Percentiles rank a stretch among this genome's conserved stretches.
Conservation (phyloP, 1,140 invertebrate genomes). For the Goniozus legneri region DNA sequence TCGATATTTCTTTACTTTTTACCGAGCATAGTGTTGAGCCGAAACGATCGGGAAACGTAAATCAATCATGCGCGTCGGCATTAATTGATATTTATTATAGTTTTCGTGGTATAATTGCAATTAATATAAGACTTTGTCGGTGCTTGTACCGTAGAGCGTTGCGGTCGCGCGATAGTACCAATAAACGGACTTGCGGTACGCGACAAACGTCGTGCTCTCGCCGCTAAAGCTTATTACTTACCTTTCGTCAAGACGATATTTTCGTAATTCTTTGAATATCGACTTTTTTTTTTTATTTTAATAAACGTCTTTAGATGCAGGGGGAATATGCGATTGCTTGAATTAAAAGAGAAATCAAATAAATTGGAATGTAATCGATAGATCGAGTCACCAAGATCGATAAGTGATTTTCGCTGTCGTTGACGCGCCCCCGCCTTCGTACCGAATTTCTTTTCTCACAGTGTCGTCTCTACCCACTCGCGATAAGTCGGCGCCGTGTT, state of each 20-base stretch:
- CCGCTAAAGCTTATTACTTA: slow-evolving; percentile 28
- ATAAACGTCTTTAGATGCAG: too few species aligned
- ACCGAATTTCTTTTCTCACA: slow-evolving; percentile 17
- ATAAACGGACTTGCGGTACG: slow-evolving; percentile 43
- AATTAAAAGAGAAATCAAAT: too few species aligned
- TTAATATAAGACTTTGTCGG: slow-evolving; percentile 53
- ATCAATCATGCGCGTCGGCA: slow-evolving; percentile 33
- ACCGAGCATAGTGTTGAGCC: too few species aligned
- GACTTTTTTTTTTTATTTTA: slow-evolving; percentile 16
- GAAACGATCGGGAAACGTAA: too few species aligned
- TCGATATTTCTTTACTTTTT: too few species aligned
- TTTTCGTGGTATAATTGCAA: slow-evolving; percentile 43
- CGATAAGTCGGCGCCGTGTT: slow-evolving; percentile 53
- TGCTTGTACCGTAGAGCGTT: slow-evolving; percentile 36
- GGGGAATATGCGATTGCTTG: too few species aligned
- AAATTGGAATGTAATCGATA: too few species aligned
- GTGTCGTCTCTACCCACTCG: slow-evolving; percentile 49
- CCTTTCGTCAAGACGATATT: slow-evolving; percentile 34
- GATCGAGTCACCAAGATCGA: too few species aligned
- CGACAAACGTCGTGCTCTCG: slow-evolving; percentile 15
- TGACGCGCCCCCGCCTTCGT: neutral
- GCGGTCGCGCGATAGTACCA: slow-evolving; percentile 46
- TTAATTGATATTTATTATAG: slow-evolving; percentile 52
- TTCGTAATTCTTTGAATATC: slow-evolving; percentile 11
- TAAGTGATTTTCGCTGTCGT: slow-evolving; percentile 17